These are phyloP conservation scores for Agrilus planipennis DNA, from an alignment of 1,140 invertebrate genomes.

Conservation along the genomic window DNA sequence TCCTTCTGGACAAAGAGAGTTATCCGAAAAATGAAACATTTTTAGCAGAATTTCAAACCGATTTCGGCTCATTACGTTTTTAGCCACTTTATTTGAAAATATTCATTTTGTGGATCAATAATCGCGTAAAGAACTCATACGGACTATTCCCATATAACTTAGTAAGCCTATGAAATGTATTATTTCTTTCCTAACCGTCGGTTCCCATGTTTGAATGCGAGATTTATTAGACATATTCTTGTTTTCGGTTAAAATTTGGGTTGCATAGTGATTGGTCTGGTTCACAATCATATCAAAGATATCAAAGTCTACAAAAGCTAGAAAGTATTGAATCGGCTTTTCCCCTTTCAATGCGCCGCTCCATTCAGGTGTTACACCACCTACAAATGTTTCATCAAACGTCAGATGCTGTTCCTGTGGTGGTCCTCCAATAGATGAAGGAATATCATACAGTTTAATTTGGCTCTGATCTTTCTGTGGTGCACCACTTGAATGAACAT, in stretches of 20 bases:
- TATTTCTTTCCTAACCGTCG: slow-evolving; percentile 1
- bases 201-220: slow-evolving; percentile 3
- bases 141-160: slow-evolving; percentile 3
- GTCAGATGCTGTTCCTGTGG: too few species aligned
- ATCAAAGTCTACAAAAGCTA: neutral
- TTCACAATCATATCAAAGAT: neutral
- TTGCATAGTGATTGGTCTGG: neutral
- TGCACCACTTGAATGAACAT: too few species aligned
- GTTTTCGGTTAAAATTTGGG: neutral
- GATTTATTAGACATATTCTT: slow-evolving; percentile 9
- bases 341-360: too few species aligned
- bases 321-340: too few species aligned
- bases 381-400: too few species aligned
- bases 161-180: slow-evolving; percentile 4
- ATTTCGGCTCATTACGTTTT: slow-evolving; percentile 18
- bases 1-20: slow-evolving; percentile 11
- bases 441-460: too few species aligned
- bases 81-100: slow-evolving; percentile 10
- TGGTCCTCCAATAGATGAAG: too few species aligned
- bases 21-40: slow-evolving; percentile 20
- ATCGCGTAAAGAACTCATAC: neutral
- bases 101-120: slow-evolving; percentile 11
- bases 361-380: too few species aligned
- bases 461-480: too few species aligned
- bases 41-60: slow-evolving; percentile 20